Evolutionary conservation across 2,797 vertebrate genomes (phyloP).

Genomic region (Microctenopoma lineatum): DNA sequence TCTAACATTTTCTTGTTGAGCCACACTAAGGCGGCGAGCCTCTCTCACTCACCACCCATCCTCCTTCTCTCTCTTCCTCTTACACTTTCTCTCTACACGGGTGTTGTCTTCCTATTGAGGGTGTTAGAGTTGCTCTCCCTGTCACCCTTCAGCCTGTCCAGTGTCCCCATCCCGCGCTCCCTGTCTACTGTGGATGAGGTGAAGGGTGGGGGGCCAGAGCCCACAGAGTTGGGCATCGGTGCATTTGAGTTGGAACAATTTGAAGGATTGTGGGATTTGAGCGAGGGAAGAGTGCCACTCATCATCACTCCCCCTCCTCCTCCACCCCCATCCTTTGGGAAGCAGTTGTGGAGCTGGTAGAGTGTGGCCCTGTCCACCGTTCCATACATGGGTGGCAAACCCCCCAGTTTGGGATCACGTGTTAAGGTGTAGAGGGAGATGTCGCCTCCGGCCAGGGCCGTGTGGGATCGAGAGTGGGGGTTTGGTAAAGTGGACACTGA

Average conservation of each 20-base stretch:
- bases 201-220: slow-evolving; percentile 84
- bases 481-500: slow-evolving; percentile 93
- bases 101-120: slow-evolving; percentile 92
- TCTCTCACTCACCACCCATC: slow-evolving; percentile 26
- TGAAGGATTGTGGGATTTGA: slow-evolving; percentile 88
- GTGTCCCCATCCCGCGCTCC: slow-evolving; percentile 86
- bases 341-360: slow-evolving; percentile 95
- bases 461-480: slow-evolving; percentile 87
- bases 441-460: slow-evolving; percentile 89
- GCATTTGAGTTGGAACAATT: slow-evolving; percentile 86
- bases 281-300: slow-evolving; percentile 85
- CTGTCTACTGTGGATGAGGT: slow-evolving; percentile 83
- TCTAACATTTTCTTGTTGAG: slow-evolving; percentile 31
- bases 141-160: slow-evolving; percentile 86
- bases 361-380: slow-evolving; percentile 87
- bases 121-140: slow-evolving; percentile 92
- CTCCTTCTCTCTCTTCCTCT: slow-evolving; percentile 32
- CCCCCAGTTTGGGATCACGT: slow-evolving; percentile 82
- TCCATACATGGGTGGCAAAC: slow-evolving; percentile 80
- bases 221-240: slow-evolving; percentile 82
- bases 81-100: slow-evolving; percentile 78
- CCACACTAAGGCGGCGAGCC: slow-evolving; percentile 29
- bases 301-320: slow-evolving; percentile 81
- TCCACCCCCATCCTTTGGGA: slow-evolving; percentile 87
- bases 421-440: slow-evolving; percentile 88